phyloP scores from a whole-genome alignment of 2,888 invertebrate species.

The Dynastes hyllus region DNA sequence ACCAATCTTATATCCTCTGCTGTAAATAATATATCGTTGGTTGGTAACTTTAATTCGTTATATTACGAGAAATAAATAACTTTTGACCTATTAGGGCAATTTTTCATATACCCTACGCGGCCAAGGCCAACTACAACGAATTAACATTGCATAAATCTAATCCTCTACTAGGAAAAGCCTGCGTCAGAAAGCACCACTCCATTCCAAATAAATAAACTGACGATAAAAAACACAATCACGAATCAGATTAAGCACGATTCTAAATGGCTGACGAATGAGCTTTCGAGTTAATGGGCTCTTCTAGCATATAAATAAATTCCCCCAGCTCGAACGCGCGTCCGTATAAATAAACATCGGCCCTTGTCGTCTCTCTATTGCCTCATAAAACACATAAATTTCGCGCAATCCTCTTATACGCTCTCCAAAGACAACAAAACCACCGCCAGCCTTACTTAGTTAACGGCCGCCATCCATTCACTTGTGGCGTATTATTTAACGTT shows the following conservation, averaged over 20 bases:
- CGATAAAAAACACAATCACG: constrained; percentile 41
- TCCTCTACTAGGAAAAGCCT: not conserved
- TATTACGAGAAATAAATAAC: no score
- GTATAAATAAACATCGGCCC: constrained; percentile 35
- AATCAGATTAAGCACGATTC: constrained; percentile 42
- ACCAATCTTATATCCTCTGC: no score
- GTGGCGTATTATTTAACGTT: constrained; percentile 19
- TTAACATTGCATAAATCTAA: constrained; percentile 18
- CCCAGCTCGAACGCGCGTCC: not conserved
- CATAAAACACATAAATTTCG: constrained; percentile 33
- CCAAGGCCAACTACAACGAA: not conserved
- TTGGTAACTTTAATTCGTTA: no score
- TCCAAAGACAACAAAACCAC: constrained; percentile 27
- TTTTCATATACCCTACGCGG: not conserved
- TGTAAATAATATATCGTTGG: no score
- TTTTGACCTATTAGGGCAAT: no score
- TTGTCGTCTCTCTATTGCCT: constrained; percentile 31
- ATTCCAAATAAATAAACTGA: constrained; percentile 27
- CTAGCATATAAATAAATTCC: constrained; percentile 22
- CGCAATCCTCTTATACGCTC: constrained; percentile 31
- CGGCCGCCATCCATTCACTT: constrained; percentile 19
- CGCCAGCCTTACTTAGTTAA: constrained; percentile 2
- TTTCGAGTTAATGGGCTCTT: constrained; percentile 25
- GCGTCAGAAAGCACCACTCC: not conserved
- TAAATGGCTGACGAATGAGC: constrained; percentile 36